Conservation (phyloP, 2,888 invertebrate species). For the Ischnura elegans region DNA sequence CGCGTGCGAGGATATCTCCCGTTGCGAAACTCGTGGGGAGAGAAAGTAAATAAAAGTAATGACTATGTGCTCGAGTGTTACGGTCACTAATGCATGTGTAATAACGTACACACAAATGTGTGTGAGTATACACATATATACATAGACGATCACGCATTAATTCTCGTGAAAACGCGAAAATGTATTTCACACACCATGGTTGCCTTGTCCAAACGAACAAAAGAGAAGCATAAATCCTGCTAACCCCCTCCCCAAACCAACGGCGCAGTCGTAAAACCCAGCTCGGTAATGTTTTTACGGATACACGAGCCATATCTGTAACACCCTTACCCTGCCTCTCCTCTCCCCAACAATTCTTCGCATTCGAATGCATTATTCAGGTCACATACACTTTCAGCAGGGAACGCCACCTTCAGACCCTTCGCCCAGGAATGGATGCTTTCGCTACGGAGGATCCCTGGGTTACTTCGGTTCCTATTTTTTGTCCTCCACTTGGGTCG, state of each 20-base stretch:
- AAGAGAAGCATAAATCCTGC: background rate
- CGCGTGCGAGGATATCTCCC: too few relatives aligned
- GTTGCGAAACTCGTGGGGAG: too few relatives aligned
- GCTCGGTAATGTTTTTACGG: conserved; percentile 59
- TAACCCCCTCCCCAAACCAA: background rate
- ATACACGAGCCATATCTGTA: conserved; percentile 36
- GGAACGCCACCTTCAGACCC: conserved; percentile 22
- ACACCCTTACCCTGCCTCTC: background rate
- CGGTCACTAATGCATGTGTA: too few relatives aligned
- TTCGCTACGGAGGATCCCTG: background rate
- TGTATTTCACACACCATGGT: background rate
- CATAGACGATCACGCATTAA: too few relatives aligned
- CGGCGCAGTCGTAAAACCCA: background rate
- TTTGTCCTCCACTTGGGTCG: too few relatives aligned
- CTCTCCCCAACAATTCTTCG: background rate
- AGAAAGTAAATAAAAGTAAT: too few relatives aligned
- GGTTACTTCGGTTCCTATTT: too few relatives aligned
- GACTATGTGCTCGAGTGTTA: too few relatives aligned
- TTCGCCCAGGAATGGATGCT: background rate
- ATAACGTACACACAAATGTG: too few relatives aligned
- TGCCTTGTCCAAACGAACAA: background rate
- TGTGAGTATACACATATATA: too few relatives aligned
- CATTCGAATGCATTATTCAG: conserved; percentile 55
- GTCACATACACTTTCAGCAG: conserved; percentile 50
- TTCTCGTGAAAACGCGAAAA: too few relatives aligned